Conservation (phyloP, 2,888 invertebrate genomes). For the Polietes domitor region DNA sequence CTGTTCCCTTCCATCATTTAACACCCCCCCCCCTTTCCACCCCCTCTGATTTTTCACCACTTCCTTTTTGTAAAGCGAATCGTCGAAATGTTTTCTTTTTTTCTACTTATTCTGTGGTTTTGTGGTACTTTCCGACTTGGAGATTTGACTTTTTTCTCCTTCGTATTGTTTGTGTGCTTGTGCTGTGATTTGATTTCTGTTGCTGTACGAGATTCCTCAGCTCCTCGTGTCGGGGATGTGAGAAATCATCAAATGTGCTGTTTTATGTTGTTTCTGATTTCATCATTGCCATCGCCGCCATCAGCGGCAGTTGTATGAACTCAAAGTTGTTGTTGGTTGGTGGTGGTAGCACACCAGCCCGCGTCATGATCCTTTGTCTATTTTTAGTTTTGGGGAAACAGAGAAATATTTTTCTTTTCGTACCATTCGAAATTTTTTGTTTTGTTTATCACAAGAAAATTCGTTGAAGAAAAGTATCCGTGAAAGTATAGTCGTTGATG, state of each 20-base stretch:
- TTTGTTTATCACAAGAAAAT: slow-evolving; percentile 20
- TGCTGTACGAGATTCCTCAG: slow-evolving; percentile 25
- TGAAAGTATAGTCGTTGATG: slow-evolving; percentile 16
- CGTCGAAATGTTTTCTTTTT: background rate
- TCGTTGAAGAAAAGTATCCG: slow-evolving; percentile 28
- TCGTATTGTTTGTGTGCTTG: background rate
- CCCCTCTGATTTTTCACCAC: background rate
- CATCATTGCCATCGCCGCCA: background rate
- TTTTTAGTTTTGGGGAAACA: slow-evolving; percentile 52
- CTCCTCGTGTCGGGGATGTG: slow-evolving; percentile 11
- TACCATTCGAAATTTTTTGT: slow-evolving; percentile 14
- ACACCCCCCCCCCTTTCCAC: background rate
- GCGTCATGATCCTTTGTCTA: slow-evolving; percentile 57
- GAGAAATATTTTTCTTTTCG: background rate
- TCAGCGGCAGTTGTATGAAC: background rate
- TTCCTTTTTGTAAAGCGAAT: background rate
- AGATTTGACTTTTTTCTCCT: background rate
- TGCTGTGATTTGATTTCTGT: background rate
- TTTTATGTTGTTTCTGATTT: slow-evolving; percentile 16
- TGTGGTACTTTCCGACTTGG: background rate
- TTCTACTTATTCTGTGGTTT: background rate
- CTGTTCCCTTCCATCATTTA: background rate
- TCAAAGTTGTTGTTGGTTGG: background rate
- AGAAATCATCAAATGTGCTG: slow-evolving; percentile 20
- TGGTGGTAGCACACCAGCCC: background rate